phyloP scores from a whole-genome alignment of 2,113 vertebrate species.

The Daphoenositta chrysoptera region DNA sequence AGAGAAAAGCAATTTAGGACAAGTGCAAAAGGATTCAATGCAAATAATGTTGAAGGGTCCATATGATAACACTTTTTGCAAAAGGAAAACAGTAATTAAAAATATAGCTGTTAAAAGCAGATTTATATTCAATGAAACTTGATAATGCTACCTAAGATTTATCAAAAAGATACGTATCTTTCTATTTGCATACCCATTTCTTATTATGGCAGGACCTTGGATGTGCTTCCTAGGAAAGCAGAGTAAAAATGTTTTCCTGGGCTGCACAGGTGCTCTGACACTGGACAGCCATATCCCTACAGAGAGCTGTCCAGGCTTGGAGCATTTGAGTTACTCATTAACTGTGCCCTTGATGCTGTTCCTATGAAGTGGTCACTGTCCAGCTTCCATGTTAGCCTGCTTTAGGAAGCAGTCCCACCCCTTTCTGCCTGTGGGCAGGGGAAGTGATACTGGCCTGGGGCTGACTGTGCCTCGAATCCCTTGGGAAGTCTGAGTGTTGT shows the following conservation, averaged over 20 bases:
- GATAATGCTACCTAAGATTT: neutral
- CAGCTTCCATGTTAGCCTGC: neutral
- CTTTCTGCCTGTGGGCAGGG: neutral
- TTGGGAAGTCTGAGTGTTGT: neutral
- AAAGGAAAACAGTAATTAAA: neutral
- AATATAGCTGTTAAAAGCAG: neutral
- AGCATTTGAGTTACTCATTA: too few relatives aligned
- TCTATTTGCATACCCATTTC: neutral
- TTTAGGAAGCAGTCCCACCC: neutral
- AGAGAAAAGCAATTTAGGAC: neutral
- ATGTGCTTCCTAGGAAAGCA: neutral
- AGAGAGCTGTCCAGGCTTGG: neutral
- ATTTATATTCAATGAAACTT: neutral
- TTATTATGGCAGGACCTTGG: neutral
- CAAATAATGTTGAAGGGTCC: neutral
- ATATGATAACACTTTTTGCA: neutral
- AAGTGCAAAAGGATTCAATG: neutral
- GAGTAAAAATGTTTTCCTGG: neutral
- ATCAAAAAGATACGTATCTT: rapidly evolving
- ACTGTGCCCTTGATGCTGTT: neutral
- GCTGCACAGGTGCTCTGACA: neutral
- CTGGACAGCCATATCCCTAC: neutral
- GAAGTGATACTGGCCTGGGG: neutral
- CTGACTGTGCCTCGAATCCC: neutral
- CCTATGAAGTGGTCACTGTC: neutral